phyloP scores from a whole-genome alignment of 2,888 invertebrate genomes.

The Watsonalla cultraria region DNA sequence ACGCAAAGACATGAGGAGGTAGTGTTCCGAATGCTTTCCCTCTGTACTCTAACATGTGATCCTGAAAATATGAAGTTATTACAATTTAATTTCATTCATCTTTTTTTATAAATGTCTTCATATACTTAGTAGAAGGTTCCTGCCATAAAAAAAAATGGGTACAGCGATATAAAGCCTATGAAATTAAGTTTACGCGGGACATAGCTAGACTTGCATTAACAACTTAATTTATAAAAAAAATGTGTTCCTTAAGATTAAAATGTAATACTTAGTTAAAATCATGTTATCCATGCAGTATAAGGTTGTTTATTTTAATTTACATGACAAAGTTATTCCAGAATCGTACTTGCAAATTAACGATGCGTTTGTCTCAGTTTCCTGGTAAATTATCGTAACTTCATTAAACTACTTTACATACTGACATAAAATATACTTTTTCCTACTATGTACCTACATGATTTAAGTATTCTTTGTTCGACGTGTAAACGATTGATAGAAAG shows the following conservation, averaged over 20 bases:
- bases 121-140: not conserved
- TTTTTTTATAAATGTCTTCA: no score
- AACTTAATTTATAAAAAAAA: no score
- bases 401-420: not conserved
- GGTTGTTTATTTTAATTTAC: no score
- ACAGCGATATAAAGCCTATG: no score
- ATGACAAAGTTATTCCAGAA: not conserved
- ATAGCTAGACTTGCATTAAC: no score
- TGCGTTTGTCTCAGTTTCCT: not conserved
- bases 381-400: not conserved
- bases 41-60: constrained; percentile 89
- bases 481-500: constrained; percentile 24
- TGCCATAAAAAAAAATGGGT: no score
- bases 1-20: constrained; percentile 93
- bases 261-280: no score
- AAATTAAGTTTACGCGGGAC: no score
- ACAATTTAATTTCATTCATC: not conserved
- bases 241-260: no score
- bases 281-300: no score
- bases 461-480: constrained; percentile 2
- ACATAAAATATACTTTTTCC: not conserved
- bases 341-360: not conserved
- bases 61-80: constrained; percentile 73
- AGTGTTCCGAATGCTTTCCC: constrained; percentile 88
- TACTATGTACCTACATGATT: not conserved